Percentiles rank a stretch among this genome's conserved stretches.
phyloP scores from a whole-genome alignment of 2,113 vertebrate species.

The Cinclus mexicanus region DNA sequence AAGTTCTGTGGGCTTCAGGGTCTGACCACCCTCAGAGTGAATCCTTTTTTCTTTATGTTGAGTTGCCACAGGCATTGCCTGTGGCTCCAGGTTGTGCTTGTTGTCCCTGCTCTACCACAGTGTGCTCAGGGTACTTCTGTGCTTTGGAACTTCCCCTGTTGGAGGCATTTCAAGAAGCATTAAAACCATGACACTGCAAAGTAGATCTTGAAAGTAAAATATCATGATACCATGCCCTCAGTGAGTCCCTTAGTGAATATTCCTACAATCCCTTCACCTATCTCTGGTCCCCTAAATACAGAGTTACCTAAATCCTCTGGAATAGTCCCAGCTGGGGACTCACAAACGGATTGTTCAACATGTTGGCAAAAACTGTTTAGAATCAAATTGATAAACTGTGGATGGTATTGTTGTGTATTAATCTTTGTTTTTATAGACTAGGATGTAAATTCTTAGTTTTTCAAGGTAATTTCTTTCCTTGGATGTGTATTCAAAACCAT shows the following conservation, averaged over 20 bases:
- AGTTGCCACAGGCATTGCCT: background rate
- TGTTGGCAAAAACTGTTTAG: background rate
- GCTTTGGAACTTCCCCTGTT: background rate
- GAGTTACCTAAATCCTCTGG: background rate
- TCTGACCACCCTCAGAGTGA: background rate
- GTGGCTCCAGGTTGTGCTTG: background rate
- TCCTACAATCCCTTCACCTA: background rate
- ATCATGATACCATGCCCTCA: background rate
- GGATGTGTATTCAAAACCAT: background rate
- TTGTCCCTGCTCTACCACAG: background rate
- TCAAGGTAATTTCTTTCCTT: background rate
- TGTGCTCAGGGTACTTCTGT: fast-evolving
- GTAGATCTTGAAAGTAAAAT: background rate
- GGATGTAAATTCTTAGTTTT: background rate
- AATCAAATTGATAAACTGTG: background rate
- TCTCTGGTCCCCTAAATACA: background rate
- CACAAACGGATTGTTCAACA: no score
- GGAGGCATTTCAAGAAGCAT: background rate
- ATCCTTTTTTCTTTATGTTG: background rate
- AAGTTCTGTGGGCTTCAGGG: background rate
- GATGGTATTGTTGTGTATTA: background rate
- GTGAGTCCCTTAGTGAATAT: background rate
- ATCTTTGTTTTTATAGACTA: background rate
- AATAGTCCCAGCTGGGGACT: background rate
- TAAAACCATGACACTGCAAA: background rate